Evolutionary conservation across 2,888 invertebrate species (phyloP).

Genomic region (Holacanthella duospinosa): DNA sequence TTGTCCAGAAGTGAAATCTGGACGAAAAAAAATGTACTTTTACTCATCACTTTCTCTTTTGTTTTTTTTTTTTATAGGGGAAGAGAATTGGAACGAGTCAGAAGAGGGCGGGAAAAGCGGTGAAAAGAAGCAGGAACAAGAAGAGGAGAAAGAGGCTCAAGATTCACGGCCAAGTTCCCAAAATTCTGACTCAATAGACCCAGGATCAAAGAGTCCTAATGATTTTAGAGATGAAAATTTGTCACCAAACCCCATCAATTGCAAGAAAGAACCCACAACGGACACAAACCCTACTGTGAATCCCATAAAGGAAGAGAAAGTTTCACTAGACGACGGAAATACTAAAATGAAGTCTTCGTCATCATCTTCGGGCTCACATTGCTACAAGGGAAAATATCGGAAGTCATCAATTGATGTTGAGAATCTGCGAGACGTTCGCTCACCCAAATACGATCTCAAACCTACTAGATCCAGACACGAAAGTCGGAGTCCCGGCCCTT

Average conservation of each 20-base stretch:
- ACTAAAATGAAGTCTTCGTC: background rate
- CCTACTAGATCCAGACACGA: background rate
- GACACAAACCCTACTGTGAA: too few species aligned
- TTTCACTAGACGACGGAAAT: background rate
- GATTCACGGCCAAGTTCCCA: background rate
- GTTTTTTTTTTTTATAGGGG: constrained; percentile 6
- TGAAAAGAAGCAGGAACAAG: constrained; percentile 8
- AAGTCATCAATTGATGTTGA: background rate
- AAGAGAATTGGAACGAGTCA: constrained; percentile 23
- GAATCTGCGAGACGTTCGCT: background rate
- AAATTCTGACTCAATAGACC: background rate
- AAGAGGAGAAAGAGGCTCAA: constrained; percentile 11
- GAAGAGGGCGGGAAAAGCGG: constrained; percentile 24
- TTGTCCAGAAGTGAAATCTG: constrained; percentile 1
- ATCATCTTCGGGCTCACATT: too few species aligned
- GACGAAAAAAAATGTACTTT: constrained; percentile 3
- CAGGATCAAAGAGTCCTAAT: background rate
- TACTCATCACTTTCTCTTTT: background rate
- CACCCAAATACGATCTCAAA: background rate
- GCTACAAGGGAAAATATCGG: background rate
- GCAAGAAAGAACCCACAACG: too few species aligned
- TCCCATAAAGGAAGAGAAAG: background rate
- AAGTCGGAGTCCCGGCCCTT: background rate
- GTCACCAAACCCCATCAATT: too few species aligned
- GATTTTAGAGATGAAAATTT: background rate